Conservation (phyloP, 2,113 vertebrate species). For the Podilymbus podiceps region DNA sequence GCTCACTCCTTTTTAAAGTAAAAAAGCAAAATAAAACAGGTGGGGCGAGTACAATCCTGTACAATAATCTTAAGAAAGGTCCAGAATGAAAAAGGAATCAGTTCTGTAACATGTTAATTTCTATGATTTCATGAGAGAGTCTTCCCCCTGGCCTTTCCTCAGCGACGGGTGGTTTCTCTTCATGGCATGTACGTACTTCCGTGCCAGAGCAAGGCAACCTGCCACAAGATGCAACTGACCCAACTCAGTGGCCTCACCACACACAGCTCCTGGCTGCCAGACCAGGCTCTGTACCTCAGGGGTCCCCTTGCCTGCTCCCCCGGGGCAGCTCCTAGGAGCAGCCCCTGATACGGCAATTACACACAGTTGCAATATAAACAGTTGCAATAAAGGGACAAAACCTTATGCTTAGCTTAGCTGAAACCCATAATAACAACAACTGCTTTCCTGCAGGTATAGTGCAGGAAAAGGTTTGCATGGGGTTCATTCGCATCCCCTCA, state of each 20-base stretch:
- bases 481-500: background rate
- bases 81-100: background rate
- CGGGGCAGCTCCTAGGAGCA: background rate
- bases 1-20: background rate
- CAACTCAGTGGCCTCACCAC: background rate
- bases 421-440: background rate
- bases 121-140: background rate
- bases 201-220: background rate
- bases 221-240: background rate
- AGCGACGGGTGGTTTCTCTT: background rate
- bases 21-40: background rate
- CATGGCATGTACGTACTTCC: background rate
- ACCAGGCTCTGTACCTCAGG: background rate
- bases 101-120: background rate
- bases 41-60: rapidly evolving
- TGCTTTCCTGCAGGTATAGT: background rate
- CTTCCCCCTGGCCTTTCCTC: background rate
- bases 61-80: background rate
- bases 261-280: background rate
- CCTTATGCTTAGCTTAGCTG: background rate
- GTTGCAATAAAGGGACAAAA: background rate
- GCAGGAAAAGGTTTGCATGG: background rate
- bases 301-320: background rate
- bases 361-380: background rate
- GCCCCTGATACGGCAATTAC: background rate